Percentiles rank a stretch among this genome's conserved stretches.
phyloP scores from a whole-genome alignment of 2,888 invertebrate genomes.

The Nebria salina region DNA sequence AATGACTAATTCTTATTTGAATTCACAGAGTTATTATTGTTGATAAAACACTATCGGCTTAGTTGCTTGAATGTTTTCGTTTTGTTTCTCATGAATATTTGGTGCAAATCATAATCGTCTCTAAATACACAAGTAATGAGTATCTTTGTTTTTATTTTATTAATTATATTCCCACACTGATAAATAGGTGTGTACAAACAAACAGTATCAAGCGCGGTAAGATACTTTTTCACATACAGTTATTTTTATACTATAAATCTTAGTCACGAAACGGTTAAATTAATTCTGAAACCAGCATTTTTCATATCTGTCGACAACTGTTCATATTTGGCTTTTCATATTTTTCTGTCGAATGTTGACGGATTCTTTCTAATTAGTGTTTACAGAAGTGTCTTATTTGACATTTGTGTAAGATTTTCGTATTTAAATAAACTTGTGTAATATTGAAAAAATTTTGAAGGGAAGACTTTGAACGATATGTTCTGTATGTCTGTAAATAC shows the following conservation, averaged over 20 bases:
- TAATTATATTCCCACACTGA: background rate
- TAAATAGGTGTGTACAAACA: background rate
- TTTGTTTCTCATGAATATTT: background rate
- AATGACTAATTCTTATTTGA: slow-evolving; percentile 21
- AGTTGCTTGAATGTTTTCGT: slow-evolving; percentile 5
- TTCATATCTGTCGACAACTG: background rate
- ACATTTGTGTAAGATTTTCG: background rate
- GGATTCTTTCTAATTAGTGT: background rate
- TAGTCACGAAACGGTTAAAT: too few relatives aligned
- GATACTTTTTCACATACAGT: too few relatives aligned
- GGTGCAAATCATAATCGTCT: background rate
- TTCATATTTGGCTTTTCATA: background rate
- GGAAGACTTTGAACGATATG: background rate
- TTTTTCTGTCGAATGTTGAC: background rate
- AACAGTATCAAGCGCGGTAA: too few relatives aligned
- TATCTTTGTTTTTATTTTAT: background rate
- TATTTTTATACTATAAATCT: too few relatives aligned
- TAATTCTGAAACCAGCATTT: background rate
- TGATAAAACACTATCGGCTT: slow-evolving; percentile 15
- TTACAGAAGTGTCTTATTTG: background rate
- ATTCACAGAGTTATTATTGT: slow-evolving; percentile 12
- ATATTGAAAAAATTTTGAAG: background rate
- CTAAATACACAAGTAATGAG: background rate
- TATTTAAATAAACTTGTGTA: background rate
- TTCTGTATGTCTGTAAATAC: slow-evolving; percentile 23